Evolutionary conservation across 2,797 vertebrate species (phyloP), one percentile per base, ranked within the genome.

Genomic region (Chloroceryle inda): DNA sequence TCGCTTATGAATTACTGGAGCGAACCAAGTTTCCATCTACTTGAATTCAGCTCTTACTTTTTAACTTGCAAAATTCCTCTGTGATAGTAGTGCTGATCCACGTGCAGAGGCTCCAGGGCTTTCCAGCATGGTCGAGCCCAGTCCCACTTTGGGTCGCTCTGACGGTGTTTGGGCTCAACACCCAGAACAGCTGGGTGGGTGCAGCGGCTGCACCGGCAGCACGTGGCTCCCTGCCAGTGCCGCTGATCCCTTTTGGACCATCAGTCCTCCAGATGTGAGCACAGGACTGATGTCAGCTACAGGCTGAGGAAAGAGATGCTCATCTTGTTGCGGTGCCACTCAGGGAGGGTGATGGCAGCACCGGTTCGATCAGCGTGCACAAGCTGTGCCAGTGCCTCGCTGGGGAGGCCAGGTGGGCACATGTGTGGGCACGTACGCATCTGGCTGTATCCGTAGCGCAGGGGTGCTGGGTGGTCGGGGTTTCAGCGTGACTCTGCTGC

Each of bases 121-220:
- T 85, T 63, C 10, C 18, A 44, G 53, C 15, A 4, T 1, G 13
- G 35, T 37, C 31, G 37, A 49, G 8, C 40, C 38, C 0, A 0
- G 10, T 74, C 29, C 72, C 0, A 0, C 66, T 80, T 23, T 0
- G 0, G 9, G 15, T 52, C 5, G 0, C 8, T 40, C 33, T 68
- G 38, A 4, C 0, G 2, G 17, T 0, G 0, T 66, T 40, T 13
- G 42, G 27, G 61, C 27, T 76, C 3, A 4, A 29, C 53, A 11
- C 27, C 47, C 19, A 2, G 27, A 16, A 2, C 16, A 22, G 23
- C 31, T 4, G 45, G 35, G 13, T 0, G 3, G 24, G 11, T 9
- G 3, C 44, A 10, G 11, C 6, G 3, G 31, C 29, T 4, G 10
- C n/a, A 9, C 18, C 33, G n/a, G 72, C 26, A 6, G 11, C 19